Conservation (phyloP, 2,113 vertebrate genomes). For the Calypte anna region DNA sequence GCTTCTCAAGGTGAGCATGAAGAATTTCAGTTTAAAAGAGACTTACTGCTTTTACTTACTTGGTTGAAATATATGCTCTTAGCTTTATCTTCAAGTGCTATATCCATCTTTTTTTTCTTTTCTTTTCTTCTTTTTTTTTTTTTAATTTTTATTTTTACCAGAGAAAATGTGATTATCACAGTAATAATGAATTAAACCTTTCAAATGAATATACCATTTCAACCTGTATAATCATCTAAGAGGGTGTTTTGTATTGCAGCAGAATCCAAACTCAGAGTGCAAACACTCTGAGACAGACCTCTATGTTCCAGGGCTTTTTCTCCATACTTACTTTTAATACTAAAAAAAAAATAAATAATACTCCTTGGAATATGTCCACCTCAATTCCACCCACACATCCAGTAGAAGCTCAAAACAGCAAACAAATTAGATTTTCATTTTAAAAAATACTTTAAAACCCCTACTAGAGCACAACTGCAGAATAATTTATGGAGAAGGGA, state of each 20-base stretch:
- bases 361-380: background rate
- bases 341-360: background rate
- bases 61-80: background rate
- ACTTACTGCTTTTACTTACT: background rate
- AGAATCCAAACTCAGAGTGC: background rate
- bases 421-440: background rate
- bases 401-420: background rate
- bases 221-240: background rate
- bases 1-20: background rate
- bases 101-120: background rate
- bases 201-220: background rate
- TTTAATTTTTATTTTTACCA: background rate
- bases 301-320: background rate
- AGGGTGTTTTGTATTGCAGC: background rate
- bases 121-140: background rate
- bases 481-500: slow-evolving; percentile 21
- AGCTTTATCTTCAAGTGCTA: background rate
- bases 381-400: background rate
- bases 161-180: background rate
- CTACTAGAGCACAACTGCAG: background rate
- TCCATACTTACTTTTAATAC: background rate
- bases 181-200: background rate
- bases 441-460: background rate
- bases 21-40: background rate
- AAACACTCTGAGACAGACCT: background rate